Conservation (phyloP, 2,797 vertebrate species). For the Eurystomus glaucurus region DNA sequence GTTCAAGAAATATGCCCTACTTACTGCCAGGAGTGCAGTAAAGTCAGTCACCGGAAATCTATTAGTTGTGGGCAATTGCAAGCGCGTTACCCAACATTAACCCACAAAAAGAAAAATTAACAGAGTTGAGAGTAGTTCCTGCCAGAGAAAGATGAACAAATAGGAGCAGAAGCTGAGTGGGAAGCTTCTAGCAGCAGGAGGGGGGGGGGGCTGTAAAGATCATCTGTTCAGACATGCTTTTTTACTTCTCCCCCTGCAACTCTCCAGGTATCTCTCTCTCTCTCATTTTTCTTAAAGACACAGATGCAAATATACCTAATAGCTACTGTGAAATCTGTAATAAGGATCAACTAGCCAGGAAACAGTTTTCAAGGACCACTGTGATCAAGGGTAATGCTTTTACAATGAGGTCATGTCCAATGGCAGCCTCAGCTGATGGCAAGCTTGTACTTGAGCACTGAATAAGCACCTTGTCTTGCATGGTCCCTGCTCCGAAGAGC, state of each 20-base stretch:
- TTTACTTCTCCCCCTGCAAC: neutral
- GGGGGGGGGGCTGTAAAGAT: slow-evolving; percentile 58
- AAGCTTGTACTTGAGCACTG: slow-evolving; percentile 1
- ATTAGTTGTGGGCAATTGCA: slow-evolving; percentile 58
- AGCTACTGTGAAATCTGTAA: slow-evolving; percentile 20
- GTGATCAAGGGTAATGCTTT: slow-evolving; percentile 48
- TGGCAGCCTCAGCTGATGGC: slow-evolving; percentile 44
- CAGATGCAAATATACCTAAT: slow-evolving; percentile 14
- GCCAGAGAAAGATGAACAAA: slow-evolving; percentile 72
- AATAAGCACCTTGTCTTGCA: slow-evolving; percentile 52
- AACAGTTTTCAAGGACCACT: slow-evolving; percentile 33
- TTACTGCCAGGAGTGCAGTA: slow-evolving; percentile 24
- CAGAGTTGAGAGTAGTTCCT: slow-evolving; percentile 40
- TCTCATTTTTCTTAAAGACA: slow-evolving; percentile 31
- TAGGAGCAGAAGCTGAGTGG: slow-evolving; percentile 76
- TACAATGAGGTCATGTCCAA: slow-evolving; percentile 60
- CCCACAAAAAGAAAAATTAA: slow-evolving; percentile 63
- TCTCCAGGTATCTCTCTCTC: slow-evolving; percentile 10
- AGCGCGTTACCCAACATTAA: slow-evolving; percentile 49
- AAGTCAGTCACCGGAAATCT: slow-evolving; percentile 61
- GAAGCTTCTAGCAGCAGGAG: slow-evolving; percentile 69
- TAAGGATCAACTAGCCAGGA: slow-evolving; percentile 13
- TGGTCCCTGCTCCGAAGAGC: neutral
- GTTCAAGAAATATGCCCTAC: slow-evolving; percentile 36
- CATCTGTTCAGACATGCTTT: slow-evolving; percentile 59